Percentiles rank a stretch among this genome's conserved stretches.
Conservation (phyloP, 2,113 vertebrate genomes). For the Pseudonaja textilis region DNA sequence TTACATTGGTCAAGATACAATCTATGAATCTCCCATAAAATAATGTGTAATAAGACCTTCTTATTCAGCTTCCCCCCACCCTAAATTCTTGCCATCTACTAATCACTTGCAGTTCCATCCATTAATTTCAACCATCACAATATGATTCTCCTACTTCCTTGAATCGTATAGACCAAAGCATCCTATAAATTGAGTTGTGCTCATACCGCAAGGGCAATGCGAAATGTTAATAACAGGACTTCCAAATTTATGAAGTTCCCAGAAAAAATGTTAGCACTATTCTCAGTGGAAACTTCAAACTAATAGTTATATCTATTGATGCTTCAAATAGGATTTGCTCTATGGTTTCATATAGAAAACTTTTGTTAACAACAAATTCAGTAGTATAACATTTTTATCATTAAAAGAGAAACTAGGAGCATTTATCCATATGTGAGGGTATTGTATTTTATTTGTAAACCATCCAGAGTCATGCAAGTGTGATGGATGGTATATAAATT, state of each 20-base stretch:
- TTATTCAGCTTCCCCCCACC: background rate
- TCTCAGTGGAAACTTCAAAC: background rate
- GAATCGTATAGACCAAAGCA: background rate
- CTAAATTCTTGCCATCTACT: background rate
- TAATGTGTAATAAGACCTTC: background rate
- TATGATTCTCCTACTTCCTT: background rate
- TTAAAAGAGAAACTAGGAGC: accelerated
- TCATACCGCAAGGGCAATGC: background rate
- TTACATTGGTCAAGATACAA: background rate
- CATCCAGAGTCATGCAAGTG: too few species aligned
- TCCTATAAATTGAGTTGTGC: background rate
- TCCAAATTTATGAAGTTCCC: background rate
- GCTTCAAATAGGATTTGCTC: background rate
- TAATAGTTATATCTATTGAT: background rate
- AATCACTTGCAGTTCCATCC: background rate
- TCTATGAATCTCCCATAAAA: background rate
- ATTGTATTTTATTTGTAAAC: background rate
- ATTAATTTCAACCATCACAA: background rate
- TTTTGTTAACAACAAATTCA: background rate
- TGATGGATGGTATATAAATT: too few species aligned
- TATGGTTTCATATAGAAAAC: background rate
- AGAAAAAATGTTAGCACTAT: accelerated
- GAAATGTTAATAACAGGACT: background rate
- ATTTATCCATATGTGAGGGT: background rate
- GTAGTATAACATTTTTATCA: background rate